Percentiles rank a stretch among this genome's conserved stretches.
Conservation (phyloP, 2,113 vertebrate species). For the Salvelinus namaycush region DNA sequence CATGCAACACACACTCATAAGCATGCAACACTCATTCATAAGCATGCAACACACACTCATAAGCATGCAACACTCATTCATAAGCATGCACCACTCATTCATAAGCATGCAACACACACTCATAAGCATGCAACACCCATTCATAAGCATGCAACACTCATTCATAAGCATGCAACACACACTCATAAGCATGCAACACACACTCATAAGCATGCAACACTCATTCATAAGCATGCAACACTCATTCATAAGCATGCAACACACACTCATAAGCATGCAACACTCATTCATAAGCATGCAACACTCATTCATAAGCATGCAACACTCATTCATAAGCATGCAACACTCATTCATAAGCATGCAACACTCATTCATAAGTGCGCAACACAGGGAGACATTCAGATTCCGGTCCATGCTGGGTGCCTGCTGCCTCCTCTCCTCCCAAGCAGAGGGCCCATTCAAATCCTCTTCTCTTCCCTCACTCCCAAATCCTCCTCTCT, state of each 20-base stretch:
- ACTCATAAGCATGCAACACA: background rate
- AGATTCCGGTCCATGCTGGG: conserved; percentile 48
- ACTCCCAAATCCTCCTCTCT: background rate
- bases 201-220: background rate
- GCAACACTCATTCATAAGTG: background rate
- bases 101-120: background rate
- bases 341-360: too few species aligned
- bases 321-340: background rate
- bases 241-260: background rate
- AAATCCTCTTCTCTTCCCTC: background rate
- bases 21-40: background rate
- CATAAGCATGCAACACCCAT: background rate
- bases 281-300: background rate
- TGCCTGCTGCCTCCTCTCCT: conserved; percentile 30
- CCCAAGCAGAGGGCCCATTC: conserved; percentile 27
- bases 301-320: background rate
- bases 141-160: too few species aligned
- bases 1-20: background rate
- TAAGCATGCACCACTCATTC: background rate
- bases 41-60: background rate
- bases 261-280: background rate
- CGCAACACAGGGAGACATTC: conserved; percentile 35
- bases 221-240: background rate
- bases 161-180: too few species aligned
- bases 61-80: background rate